These are phyloP conservation scores for Sebastes vulpes DNA, from an alignment of 2,797 vertebrate genomes.

Conservation along the genomic window DNA sequence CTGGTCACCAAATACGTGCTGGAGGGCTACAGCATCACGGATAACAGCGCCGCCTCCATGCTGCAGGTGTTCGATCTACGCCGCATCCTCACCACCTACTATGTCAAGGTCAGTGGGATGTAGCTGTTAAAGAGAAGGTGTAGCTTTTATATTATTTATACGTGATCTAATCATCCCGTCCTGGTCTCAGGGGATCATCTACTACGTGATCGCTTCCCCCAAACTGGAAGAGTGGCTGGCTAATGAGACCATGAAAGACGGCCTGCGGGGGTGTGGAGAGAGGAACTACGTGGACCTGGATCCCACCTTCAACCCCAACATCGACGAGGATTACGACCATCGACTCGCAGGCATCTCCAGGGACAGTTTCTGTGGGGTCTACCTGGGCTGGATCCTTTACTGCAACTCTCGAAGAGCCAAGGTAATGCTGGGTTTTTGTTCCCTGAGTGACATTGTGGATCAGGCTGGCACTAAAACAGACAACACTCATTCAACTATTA, in stretches of 20 bases:
- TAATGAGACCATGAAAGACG: conserved; percentile 96
- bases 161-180: not conserved
- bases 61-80: conserved; percentile 98
- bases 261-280: conserved; percentile 91
- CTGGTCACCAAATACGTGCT: conserved; percentile 97
- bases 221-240: conserved; percentile 97
- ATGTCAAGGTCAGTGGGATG: conserved; percentile 91
- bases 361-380: conserved; percentile 96
- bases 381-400: conserved; percentile 98
- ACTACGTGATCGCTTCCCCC: conserved; percentile 93
- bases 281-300: conserved; percentile 97
- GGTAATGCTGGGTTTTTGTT: conserved; percentile 71
- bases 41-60: conserved; percentile 98
- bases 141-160: not conserved
- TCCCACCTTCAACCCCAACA: conserved; percentile 98
- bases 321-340: conserved; percentile 98
- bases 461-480: not conserved
- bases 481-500: not conserved
- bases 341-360: conserved; percentile 95
- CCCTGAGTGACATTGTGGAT: not conserved
- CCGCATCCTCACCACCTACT: conserved; percentile 97
- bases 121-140: not conserved
- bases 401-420: conserved; percentile 93
- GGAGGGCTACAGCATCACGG: conserved; percentile 98
- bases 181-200: conserved; percentile 93